phyloP scores from a whole-genome alignment of 2,888 invertebrate genomes.

The Neria commutata region DNA sequence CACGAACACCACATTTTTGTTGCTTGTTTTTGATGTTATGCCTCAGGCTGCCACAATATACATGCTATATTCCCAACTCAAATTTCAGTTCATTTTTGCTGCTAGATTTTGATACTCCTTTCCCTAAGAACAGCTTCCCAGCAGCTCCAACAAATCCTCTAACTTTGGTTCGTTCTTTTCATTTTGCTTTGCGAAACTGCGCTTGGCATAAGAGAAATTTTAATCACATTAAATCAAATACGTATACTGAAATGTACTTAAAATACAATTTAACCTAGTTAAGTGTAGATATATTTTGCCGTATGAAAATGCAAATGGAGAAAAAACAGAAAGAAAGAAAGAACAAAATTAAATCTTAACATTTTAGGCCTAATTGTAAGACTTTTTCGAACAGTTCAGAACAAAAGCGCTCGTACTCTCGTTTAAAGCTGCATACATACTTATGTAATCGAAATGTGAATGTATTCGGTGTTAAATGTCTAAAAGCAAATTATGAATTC shows the following conservation, averaged over 20 bases:
- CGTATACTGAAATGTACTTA: background rate
- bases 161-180: too few species aligned
- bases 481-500: background rate
- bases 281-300: background rate
- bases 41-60: too few species aligned
- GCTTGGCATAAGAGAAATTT: too few species aligned
- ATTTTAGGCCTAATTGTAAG: slow-evolving; percentile 31
- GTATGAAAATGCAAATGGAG: background rate
- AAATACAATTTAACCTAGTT: background rate
- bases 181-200: too few species aligned
- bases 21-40: too few species aligned
- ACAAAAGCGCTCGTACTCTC: slow-evolving; percentile 4
- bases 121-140: too few species aligned
- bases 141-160: too few species aligned
- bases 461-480: slow-evolving; percentile 31
- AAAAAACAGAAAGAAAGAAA: background rate
- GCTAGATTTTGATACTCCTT: too few species aligned
- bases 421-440: background rate
- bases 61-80: too few species aligned
- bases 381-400: slow-evolving; percentile 27
- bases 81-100: too few species aligned
- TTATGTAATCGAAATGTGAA: background rate
- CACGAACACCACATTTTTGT: too few species aligned
- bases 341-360: background rate
- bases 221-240: too few species aligned